Evolutionary conservation across 2,797 vertebrate species (phyloP), one percentile per base, ranked within the genome.

Genomic region (Leptatherina wallacei): DNA sequence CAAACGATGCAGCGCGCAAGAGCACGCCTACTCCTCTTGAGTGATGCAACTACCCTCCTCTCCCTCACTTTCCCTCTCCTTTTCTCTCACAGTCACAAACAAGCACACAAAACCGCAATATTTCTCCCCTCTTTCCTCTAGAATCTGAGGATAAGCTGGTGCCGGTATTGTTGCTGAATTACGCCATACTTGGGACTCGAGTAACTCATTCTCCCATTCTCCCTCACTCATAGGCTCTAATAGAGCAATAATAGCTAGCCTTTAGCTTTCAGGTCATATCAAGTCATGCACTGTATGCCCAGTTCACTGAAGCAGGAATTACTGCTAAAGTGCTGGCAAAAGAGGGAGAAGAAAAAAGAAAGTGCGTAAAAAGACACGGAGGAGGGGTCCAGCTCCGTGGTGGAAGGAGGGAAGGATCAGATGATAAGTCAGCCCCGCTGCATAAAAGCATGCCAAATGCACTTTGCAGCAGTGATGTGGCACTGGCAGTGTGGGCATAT

Each of bases 231-330:
- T 52, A 36, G 54, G 36, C 83, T 82, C 33, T 85, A 88, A 84
- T 77, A 85, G 71, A n/a, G 70, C 78, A 84, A 84, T 83, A 90
- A 90, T 81, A 89, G 85, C 80, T 89, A 10, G 22, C 88, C 92
- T 89, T 86, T 87, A 92, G 94, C 93, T 91, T 95, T 93, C 93
- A 91, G 83, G 92, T 93, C 91, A 66, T 79, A 89, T 88, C 87
- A 83, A 90, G 91, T 81, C 93, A 88, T 86, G 55, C 85, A 78
- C 57, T 3, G 74, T 73, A 68, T 84, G 0, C 75, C 5, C 70
- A 90, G 92, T 83, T 91, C 91, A 83, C 88, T 59, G 85, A 88
- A 92, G 95, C 93, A 83, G 91, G 91, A 85, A 91, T 91, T 87
- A 89, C 91, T 85, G 89, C 84, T 90, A 91, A 90, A 95, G 93